These are phyloP conservation scores for Hesperophylax magnus DNA, from an alignment of 1,140 invertebrate genomes.

Conservation along the genomic window DNA sequence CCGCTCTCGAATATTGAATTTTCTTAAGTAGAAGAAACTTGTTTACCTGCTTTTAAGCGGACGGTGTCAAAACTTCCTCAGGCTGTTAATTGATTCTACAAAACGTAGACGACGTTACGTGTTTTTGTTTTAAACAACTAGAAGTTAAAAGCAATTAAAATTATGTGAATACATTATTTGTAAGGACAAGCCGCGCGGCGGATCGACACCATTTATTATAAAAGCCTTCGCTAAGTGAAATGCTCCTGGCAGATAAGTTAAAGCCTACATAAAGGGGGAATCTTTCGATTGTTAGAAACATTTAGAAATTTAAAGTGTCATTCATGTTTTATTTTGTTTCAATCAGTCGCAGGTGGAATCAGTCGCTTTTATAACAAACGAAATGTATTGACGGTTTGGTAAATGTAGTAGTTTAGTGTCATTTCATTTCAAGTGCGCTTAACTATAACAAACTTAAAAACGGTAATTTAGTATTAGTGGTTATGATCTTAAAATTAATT, in stretches of 20 bases:
- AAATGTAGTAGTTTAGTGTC: too few species aligned
- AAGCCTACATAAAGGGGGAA: background rate
- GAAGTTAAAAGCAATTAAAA: constrained; percentile 58
- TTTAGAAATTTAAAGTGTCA: too few species aligned
- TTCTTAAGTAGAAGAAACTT: constrained; percentile 42
- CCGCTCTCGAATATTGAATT: constrained; percentile 27
- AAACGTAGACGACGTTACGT: constrained; percentile 53
- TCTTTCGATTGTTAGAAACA: too few species aligned
- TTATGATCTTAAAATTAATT: too few species aligned
- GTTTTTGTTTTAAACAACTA: constrained; percentile 57
- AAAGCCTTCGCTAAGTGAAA: constrained; percentile 10
- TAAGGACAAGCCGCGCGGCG: constrained; percentile 6
- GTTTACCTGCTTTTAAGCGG: constrained; percentile 54
- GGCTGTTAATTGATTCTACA: constrained; percentile 57
- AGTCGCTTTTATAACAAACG: too few species aligned
- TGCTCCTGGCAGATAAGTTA: constrained; percentile 5
- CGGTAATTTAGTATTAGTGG: too few species aligned
- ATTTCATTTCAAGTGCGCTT: too few species aligned
- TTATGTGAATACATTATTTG: constrained; percentile 57
- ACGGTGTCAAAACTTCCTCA: constrained; percentile 54
- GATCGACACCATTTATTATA: constrained; percentile 7
- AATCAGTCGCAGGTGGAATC: too few species aligned
- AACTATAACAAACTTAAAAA: too few species aligned
- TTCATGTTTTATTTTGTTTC: too few species aligned
- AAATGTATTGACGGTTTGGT: too few species aligned